Base-by-base conservation (phyloP, 2,888 invertebrate species). In the Aphelenchoides bicaudatus region DNA sequence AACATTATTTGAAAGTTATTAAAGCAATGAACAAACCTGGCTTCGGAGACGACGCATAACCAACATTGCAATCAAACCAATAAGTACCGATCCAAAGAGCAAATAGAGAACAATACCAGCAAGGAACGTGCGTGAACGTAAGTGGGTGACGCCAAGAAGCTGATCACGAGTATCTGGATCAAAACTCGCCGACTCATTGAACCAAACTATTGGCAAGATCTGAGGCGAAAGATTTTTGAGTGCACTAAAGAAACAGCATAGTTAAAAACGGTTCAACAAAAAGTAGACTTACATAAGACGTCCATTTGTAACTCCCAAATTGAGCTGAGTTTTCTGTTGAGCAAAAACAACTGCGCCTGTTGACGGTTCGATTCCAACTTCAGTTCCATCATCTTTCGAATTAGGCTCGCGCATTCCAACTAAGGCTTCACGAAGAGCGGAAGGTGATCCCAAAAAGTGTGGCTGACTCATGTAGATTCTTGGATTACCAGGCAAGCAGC, bases 171-270 rank as follows among this genome's bases (percentile, higher is more conserved):
- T 76, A 21, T 56, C 70, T 5, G 61, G 39, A 51, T 76, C 76
- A 51, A 75, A 69, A 16, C 54, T 54, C 2, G 70, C 72, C 13
- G 74, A 70, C 56, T 77, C 77, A 54, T 75, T 75, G 59, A 77
- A 66, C 76, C 77, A 77, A 34, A 77, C 60, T 23, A 77, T 67
- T 4, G 77, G 77, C 27, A 76, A 54, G 39, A 64, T 64, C 1
- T 34, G 38, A 3, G 43, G 31, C 3, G 38, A 48, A 28, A 64
- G 48, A 16, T 49, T 63, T 25, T n/a, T 8, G 19, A 62, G 29
- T 16, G 28, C 61, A 8, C 59, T 55, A 31, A 55, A 55, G 34
- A 58, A 58, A 61, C 13, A 10, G n/a, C 39, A 27, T 16, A 31
- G 16, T 21, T 62, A 10, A 13, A 25, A 10, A 29, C 21, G 16